A percentile compares a stretch with the other conserved stretches of the same genome.
These are phyloP conservation scores for Aspidiotus rigidus DNA, from an alignment of 2,888 invertebrate species.

Conservation along the genomic window DNA sequence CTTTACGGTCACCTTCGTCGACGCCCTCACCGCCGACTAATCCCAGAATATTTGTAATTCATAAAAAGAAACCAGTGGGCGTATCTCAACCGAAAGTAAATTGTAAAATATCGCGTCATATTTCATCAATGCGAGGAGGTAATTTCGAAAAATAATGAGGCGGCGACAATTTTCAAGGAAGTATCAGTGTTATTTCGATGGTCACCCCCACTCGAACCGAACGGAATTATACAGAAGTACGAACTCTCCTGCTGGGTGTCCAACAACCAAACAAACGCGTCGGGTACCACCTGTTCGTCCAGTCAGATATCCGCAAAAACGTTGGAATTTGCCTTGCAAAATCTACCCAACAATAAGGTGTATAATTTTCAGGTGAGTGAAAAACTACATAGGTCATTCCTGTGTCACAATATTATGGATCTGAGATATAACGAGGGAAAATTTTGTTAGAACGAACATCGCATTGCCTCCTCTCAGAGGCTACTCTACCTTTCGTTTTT, in stretches of 20 bases:
- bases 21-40: conserved; percentile 65
- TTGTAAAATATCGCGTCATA: background rate
- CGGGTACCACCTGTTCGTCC: conserved; percentile 16
- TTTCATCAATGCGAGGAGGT: too few relatives aligned
- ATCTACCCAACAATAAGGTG: conserved; percentile 52
- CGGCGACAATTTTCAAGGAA: conserved; percentile 36
- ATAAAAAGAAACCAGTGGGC: conserved; percentile 15
- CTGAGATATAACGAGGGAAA: conserved; percentile 20
- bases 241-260: conserved; percentile 58
- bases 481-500: too few relatives aligned
- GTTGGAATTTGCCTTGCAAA: conserved; percentile 51
- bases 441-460: background rate
- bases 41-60: conserved; percentile 60
- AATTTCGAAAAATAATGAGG: too few relatives aligned
- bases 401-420: background rate
- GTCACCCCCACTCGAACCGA: conserved; percentile 63
- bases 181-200: conserved; percentile 65
- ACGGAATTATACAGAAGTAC: conserved; percentile 67
- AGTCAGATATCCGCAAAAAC: conserved; percentile 42
- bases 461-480: too few relatives aligned
- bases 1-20: conserved; percentile 68
- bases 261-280: conserved; percentile 23
- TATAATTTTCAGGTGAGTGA: conserved; percentile 57
- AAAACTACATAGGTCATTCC: too few relatives aligned
- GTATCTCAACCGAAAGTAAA: conserved; percentile 18